A percentile compares a stretch with the other conserved stretches of the same genome.
Conservation (phyloP, 2,113 vertebrate genomes). For the Pterophyllum scalare region DNA sequence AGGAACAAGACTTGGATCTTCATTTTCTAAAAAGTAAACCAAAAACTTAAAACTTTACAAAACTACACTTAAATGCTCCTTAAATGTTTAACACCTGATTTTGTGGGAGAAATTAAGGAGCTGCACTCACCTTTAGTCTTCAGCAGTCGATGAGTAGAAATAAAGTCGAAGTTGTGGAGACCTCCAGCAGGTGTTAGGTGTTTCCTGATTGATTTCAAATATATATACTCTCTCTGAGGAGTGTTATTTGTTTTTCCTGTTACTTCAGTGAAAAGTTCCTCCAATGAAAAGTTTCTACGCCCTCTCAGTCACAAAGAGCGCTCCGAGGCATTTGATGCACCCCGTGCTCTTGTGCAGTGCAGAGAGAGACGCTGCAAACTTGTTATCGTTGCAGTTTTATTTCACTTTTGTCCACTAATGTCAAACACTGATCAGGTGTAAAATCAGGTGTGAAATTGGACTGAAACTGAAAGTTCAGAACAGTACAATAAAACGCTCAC, state of each 20-base stretch:
- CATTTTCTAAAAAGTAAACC: constrained; percentile 2
- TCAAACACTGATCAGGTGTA: background rate
- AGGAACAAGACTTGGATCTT: background rate
- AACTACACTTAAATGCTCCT: background rate
- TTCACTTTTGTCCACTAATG: too few species aligned
- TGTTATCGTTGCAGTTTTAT: too few species aligned
- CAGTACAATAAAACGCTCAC: background rate
- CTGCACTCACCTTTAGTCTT: background rate
- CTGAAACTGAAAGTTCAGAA: background rate
- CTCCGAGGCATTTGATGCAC: background rate
- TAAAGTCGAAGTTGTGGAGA: background rate
- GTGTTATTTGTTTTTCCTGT: background rate
- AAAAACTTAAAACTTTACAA: background rate
- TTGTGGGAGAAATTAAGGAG: background rate
- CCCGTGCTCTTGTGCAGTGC: background rate
- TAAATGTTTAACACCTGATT: background rate
- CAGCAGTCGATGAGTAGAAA: background rate
- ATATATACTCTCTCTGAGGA: background rate
- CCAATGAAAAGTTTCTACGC: background rate
- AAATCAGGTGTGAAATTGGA: background rate
- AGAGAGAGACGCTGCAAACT: background rate
- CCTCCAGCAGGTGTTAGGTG: background rate
- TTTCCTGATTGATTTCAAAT: background rate
- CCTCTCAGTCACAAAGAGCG: background rate
- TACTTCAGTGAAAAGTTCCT: background rate